Percentiles rank a stretch among this genome's conserved stretches.
phyloP scores from a whole-genome alignment of 2,113 vertebrate genomes.

The Eubucco bourcierii region DNA sequence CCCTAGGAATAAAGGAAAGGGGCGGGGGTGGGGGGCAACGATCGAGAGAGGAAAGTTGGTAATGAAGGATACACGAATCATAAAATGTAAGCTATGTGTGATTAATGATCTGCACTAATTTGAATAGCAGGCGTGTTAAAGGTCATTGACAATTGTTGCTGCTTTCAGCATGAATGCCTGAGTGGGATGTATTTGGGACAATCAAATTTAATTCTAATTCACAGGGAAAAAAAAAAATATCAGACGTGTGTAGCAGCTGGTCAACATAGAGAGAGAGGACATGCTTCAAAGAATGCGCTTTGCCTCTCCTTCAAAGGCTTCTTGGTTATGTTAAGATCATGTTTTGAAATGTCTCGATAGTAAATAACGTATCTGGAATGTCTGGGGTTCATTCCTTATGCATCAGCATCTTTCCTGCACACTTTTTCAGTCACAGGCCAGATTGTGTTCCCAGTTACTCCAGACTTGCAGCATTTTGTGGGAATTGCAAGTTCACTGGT shows the following conservation, averaged over 20 bases:
- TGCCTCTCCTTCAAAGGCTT: background rate
- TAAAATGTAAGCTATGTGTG: slow-evolving; percentile 63
- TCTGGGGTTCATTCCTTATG: slow-evolving; percentile 16
- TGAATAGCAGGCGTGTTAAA: slow-evolving; percentile 70
- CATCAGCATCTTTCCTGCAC: background rate
- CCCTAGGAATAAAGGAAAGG: background rate
- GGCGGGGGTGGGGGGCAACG: background rate
- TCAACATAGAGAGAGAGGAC: background rate
- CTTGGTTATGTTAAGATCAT: background rate
- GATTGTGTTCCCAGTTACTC: background rate
- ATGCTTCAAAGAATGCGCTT: background rate
- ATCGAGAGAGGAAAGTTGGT: slow-evolving; percentile 21
- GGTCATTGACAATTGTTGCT: slow-evolving; percentile 73
- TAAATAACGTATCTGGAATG: slow-evolving; percentile 31
- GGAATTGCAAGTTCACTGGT: background rate
- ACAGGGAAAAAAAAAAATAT: background rate
- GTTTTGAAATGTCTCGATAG: background rate
- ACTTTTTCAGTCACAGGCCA: background rate
- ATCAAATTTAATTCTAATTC: slow-evolving; percentile 58
- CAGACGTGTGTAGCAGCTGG: background rate
- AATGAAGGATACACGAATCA: slow-evolving; percentile 61
- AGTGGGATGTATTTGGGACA: slow-evolving; percentile 58
- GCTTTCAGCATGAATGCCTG: slow-evolving; percentile 62
- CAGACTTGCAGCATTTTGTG: background rate
- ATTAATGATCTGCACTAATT: slow-evolving; percentile 66